Conservation (phyloP, 2,888 invertebrate genomes). For the Shargacucullia verbasci region DNA sequence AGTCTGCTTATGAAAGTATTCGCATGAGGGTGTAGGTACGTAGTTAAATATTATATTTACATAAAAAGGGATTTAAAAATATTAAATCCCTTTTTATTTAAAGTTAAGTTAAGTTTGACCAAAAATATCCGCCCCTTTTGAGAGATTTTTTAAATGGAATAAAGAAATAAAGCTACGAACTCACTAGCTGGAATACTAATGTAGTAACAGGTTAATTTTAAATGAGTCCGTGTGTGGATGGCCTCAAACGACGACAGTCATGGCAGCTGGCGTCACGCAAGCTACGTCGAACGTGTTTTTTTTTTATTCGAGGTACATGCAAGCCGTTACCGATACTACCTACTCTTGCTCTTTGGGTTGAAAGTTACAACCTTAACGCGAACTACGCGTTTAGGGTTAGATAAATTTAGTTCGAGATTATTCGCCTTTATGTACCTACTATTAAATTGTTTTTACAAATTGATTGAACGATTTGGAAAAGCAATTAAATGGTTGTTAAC, state of each 20-base stretch:
- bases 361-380: slow-evolving; percentile 13
- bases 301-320: slow-evolving; percentile 31
- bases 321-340: slow-evolving; percentile 3
- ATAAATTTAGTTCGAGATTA: slow-evolving; percentile 17
- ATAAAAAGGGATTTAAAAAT: too few relatives aligned
- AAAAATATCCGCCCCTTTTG: slow-evolving; percentile 18
- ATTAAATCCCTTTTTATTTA: neutral
- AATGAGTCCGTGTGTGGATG: slow-evolving; percentile 55
- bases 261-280: slow-evolving; percentile 47
- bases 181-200: slow-evolving; percentile 38
- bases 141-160: slow-evolving; percentile 32
- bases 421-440: neutral
- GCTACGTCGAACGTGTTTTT: slow-evolving; percentile 32
- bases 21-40: too few relatives aligned
- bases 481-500: too few relatives aligned
- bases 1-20: too few relatives aligned
- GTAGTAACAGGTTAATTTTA: slow-evolving; percentile 59
- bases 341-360: neutral
- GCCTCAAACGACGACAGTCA: slow-evolving; percentile 49
- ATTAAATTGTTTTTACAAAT: too few relatives aligned
- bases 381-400: slow-evolving; percentile 1
- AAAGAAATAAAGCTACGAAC: slow-evolving; percentile 30
- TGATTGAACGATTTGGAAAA: too few relatives aligned
- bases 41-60: too few relatives aligned
- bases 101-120: neutral